Conservation (phyloP, 2,888 invertebrate species). For the Empis livida region DNA sequence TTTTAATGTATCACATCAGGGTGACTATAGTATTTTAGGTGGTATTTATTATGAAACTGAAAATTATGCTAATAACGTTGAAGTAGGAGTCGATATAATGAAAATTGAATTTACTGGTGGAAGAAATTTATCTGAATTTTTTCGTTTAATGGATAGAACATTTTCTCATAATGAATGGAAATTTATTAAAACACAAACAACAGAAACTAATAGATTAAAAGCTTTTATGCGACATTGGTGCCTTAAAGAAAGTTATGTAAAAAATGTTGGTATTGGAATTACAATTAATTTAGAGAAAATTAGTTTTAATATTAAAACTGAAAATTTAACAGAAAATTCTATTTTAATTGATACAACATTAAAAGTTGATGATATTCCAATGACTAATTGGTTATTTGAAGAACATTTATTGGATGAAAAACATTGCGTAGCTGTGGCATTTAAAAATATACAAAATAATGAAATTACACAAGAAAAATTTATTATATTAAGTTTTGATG, state of each 20-base stretch:
- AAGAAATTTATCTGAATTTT: slow-evolving; percentile 64
- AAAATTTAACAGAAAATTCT: slow-evolving; percentile 35
- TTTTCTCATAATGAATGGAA: slow-evolving; percentile 74
- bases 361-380: slow-evolving; percentile 44
- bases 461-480: slow-evolving; percentile 31
- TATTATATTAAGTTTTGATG: slow-evolving; percentile 43
- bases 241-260: slow-evolving; percentile 88
- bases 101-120: slow-evolving; percentile 62
- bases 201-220: slow-evolving; percentile 52
- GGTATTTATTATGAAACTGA: slow-evolving; percentile 39
- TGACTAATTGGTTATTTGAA: slow-evolving; percentile 63
- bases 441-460: slow-evolving; percentile 29
- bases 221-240: slow-evolving; percentile 88
- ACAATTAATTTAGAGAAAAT: slow-evolving; percentile 62
- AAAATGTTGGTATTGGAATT: slow-evolving; percentile 79
- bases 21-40: slow-evolving; percentile 69
- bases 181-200: slow-evolving; percentile 45
- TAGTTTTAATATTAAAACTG: slow-evolving; percentile 55
- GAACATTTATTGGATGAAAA: slow-evolving; percentile 63
- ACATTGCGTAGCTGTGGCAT: slow-evolving; percentile 69
- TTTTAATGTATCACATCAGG: slow-evolving; percentile 92
- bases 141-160: slow-evolving; percentile 74
- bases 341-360: slow-evolving; percentile 53
- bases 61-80: slow-evolving; percentile 19
- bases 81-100: slow-evolving; percentile 81